Evolutionary conservation across 2,888 invertebrate species (phyloP).

Genomic region (Hypselothyrea guttata): DNA sequence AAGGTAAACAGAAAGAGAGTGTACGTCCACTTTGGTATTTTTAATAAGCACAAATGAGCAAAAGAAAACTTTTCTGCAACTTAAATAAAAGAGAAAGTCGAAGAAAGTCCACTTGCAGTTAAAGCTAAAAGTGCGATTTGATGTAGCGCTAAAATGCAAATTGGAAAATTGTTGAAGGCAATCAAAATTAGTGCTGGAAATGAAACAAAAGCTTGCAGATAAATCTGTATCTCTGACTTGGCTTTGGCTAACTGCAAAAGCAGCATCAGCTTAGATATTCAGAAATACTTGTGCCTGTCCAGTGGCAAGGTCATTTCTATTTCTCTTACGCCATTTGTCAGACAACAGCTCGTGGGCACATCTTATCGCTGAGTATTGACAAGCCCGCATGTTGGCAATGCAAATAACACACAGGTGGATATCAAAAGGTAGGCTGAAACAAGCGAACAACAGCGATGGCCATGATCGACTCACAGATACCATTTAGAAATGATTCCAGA

Average conservation of each 20-base stretch:
- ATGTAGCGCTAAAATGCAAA: constrained; percentile 27
- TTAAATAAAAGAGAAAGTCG: constrained; percentile 49
- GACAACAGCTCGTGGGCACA: constrained; percentile 24
- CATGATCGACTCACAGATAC: constrained; percentile 1
- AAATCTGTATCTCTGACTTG: too few relatives aligned
- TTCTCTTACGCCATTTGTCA: constrained; percentile 37
- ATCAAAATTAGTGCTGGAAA: constrained; percentile 64
- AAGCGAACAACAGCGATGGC: neutral
- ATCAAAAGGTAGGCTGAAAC: constrained; percentile 26
- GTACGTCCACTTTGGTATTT: constrained; percentile 53
- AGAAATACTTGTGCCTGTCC: constrained; percentile 27
- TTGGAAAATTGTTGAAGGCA: constrained; percentile 38
- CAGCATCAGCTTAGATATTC: neutral
- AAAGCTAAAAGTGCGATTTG: constrained; percentile 34
- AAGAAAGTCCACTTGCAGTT: constrained; percentile 13
- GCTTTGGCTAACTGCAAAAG: too few relatives aligned
- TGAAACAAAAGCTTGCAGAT: constrained; percentile 33
- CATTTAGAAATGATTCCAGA: too few relatives aligned
- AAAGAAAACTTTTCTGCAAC: constrained; percentile 54
- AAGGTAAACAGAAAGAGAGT: constrained; percentile 72
- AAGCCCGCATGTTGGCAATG: constrained; percentile 34
- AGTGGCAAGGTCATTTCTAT: constrained; percentile 27
- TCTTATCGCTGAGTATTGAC: constrained; percentile 45
- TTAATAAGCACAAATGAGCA: constrained; percentile 62
- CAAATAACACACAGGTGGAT: constrained; percentile 37